Percentiles rank a stretch among this genome's conserved stretches.
These are phyloP conservation scores for Lamprologus speciosus DNA, from an alignment of 2,113 vertebrate species.

Conservation along the genomic window DNA sequence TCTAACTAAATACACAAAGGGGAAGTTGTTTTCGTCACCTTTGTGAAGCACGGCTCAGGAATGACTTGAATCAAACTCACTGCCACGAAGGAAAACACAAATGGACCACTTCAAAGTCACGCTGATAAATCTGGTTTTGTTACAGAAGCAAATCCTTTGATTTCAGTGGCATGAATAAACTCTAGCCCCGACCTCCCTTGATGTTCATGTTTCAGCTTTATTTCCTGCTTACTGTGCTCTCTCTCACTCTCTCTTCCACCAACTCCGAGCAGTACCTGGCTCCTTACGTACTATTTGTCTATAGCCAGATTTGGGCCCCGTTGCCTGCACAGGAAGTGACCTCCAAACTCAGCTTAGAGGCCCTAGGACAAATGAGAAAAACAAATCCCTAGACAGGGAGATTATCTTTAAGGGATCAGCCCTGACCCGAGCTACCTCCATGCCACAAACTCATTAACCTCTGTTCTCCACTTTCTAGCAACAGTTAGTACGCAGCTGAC, in stretches of 20 bases:
- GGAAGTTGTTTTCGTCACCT: constrained; percentile 34
- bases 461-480: constrained; percentile 31
- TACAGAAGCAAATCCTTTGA: constrained; percentile 42
- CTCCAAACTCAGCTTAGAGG: constrained; percentile 64
- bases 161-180: constrained; percentile 54
- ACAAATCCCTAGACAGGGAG: constrained; percentile 68
- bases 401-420: constrained; percentile 72
- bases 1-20: constrained; percentile 32
- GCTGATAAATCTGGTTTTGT: constrained; percentile 45
- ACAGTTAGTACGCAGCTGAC: neutral
- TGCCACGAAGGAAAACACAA: constrained; percentile 40
- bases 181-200: constrained; percentile 24
- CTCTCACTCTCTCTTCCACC: neutral
- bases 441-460: constrained; percentile 13
- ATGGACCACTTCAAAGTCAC: constrained; percentile 49
- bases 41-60: constrained; percentile 36
- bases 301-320: neutral
- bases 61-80: constrained; percentile 40
- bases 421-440: constrained; percentile 45
- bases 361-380: constrained; percentile 66
- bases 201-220: neutral
- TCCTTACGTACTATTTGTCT: neutral
- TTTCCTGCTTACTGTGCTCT: constrained; percentile 4
- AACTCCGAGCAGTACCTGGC: neutral
- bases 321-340: constrained; percentile 52